These are phyloP conservation scores for Pterophyllum scalare DNA, from an alignment of 2,113 vertebrate species.

Conservation along the genomic window DNA sequence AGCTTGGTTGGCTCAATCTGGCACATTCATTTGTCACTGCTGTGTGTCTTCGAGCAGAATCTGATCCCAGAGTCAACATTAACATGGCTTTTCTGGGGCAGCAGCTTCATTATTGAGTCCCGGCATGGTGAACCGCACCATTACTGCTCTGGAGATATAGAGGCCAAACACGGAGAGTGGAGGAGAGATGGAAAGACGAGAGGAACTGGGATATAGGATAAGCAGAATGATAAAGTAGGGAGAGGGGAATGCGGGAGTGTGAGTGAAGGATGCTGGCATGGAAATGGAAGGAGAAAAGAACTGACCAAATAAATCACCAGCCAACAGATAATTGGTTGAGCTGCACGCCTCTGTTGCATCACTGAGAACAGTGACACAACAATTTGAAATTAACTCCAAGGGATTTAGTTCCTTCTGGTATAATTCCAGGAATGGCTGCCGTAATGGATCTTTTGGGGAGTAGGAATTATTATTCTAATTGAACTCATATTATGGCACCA, in stretches of 20 bases:
- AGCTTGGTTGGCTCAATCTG: conserved; percentile 23
- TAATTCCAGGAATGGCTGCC: conserved; percentile 48
- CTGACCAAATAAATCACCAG: conserved; percentile 73
- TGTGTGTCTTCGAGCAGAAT: conserved; percentile 46
- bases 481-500: conserved; percentile 46
- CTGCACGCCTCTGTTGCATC: conserved; percentile 55
- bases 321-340: conserved; percentile 76
- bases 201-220: conserved; percentile 22
- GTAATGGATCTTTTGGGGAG: conserved; percentile 58
- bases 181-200: conserved; percentile 48
- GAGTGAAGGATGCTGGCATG: conserved; percentile 46
- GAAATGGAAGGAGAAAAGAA: conserved; percentile 50
- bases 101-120: conserved; percentile 62
- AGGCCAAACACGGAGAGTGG: conserved; percentile 14
- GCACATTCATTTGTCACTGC: conserved; percentile 49
- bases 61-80: conserved; percentile 67
- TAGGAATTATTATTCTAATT: conserved; percentile 56
- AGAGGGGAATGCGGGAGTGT: conserved; percentile 16
- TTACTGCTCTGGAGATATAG: conserved; percentile 51
- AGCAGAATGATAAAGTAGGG: conserved; percentile 54
- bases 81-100: conserved; percentile 64
- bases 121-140: conserved; percentile 49
- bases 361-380: conserved; percentile 66
- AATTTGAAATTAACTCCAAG: conserved; percentile 72
- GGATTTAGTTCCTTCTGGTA: conserved; percentile 65